These are phyloP conservation scores for Neolamprologus toae DNA, from an alignment of 2,113 vertebrate genomes.

Conservation along the genomic window DNA sequence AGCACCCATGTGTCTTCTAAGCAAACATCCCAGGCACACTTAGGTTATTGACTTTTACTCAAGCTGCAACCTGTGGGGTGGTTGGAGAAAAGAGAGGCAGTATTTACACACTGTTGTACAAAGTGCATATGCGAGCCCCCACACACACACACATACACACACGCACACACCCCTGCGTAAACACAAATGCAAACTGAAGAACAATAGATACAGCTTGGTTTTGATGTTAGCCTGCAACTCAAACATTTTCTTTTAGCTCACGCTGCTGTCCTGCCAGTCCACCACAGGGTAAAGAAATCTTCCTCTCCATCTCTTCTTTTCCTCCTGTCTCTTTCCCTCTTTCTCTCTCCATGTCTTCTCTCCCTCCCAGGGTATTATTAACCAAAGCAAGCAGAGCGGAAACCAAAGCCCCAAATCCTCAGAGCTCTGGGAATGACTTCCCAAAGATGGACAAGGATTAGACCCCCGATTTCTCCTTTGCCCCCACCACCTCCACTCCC, in stretches of 20 bases:
- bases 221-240: conserved; percentile 26
- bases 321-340: conserved; percentile 56
- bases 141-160: background rate
- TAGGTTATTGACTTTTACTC: conserved; percentile 72
- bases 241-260: conserved; percentile 21
- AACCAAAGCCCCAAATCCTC: conserved; percentile 79
- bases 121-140: background rate
- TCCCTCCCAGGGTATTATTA: conserved; percentile 89
- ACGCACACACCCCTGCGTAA: background rate
- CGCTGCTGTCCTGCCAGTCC: conserved; percentile 42
- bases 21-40: conserved; percentile 68
- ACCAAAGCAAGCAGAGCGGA: conserved; percentile 88
- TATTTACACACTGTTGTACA: conserved; percentile 45
- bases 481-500: conserved; percentile 29
- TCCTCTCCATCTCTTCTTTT: conserved; percentile 58
- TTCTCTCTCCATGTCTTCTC: conserved; percentile 69
- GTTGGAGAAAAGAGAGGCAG: conserved; percentile 47
- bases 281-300: conserved; percentile 57
- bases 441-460: conserved; percentile 98
- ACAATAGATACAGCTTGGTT: background rate
- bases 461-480: conserved; percentile 70
- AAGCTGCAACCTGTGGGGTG: conserved; percentile 49
- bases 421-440: conserved; percentile 94
- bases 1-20: conserved; percentile 53
- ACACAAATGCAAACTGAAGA: background rate